Conservation (phyloP, 2,888 invertebrate genomes). For the Tipula confusa region DNA sequence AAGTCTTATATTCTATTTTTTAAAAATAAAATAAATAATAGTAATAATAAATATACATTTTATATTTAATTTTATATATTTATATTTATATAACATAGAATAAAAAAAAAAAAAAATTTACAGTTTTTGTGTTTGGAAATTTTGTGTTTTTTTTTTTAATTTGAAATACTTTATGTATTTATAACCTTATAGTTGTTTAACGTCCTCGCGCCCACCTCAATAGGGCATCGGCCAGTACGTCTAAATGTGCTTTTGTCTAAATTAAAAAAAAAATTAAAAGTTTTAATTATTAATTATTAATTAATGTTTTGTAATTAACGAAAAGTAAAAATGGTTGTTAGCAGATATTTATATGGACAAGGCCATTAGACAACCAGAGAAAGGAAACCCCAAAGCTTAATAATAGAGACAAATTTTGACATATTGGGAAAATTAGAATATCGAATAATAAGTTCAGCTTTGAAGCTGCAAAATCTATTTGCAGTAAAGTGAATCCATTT, state of each 20-base stretch:
- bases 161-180: constrained; percentile 6
- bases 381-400: too few relatives aligned
- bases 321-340: too few relatives aligned
- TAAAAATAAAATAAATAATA: constrained; percentile 3
- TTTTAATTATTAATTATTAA: neutral
- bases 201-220: constrained; percentile 92
- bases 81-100: neutral
- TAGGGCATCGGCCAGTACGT: constrained; percentile 89
- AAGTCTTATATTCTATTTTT: constrained; percentile 13
- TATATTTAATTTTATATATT: neutral
- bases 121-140: constrained; percentile 27
- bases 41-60: constrained; percentile 12
- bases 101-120: neutral
- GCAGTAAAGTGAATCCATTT: too few relatives aligned
- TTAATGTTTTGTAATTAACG: too few relatives aligned
- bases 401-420: too few relatives aligned
- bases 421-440: too few relatives aligned
- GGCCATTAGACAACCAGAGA: too few relatives aligned
- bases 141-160: neutral
- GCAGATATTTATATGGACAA: too few relatives aligned
- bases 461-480: too few relatives aligned
- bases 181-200: constrained; percentile 55
- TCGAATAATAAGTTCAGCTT: too few relatives aligned
- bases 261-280: constrained; percentile 46
- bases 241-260: constrained; percentile 92